Conservation (phyloP, 2,888 invertebrate species). For the Ligdia adustata region DNA sequence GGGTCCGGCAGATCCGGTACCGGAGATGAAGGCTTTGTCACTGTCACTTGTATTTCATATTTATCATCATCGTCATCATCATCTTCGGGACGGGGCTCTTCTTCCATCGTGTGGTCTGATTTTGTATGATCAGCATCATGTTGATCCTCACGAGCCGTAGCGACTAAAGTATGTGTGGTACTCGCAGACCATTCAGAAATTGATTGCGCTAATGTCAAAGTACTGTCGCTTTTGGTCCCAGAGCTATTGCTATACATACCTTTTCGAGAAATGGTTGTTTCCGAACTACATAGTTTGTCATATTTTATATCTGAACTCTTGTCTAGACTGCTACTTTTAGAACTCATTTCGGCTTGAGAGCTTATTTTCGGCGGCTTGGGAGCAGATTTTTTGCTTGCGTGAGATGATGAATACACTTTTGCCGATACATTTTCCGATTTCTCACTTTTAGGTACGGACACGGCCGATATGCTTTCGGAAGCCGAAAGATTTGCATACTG, state of each 20-base stretch:
- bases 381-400: conserved; percentile 79
- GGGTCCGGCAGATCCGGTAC: conserved; percentile 44
- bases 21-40: conserved; percentile 50
- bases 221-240: conserved; percentile 92
- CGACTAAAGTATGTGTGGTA: conserved; percentile 89
- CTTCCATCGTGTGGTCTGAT: conserved; percentile 75
- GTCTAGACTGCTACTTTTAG: conserved; percentile 85
- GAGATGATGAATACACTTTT: conserved; percentile 85
- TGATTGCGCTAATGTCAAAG: conserved; percentile 89
- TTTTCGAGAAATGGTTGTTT: conserved; percentile 79
- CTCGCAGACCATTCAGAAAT: conserved; percentile 94
- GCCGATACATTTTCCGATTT: conserved; percentile 82
- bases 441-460: conserved; percentile 85
- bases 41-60: conserved; percentile 47
- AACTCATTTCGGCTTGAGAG: conserved; percentile 78
- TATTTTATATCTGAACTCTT: conserved; percentile 83
- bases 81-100: conserved; percentile 51
- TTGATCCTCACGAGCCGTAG: conserved; percentile 82
- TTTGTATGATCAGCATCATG: conserved; percentile 70
- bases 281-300: conserved; percentile 85
- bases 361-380: conserved; percentile 69
- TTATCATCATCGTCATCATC: conserved; percentile 41
- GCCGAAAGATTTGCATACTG: conserved; percentile 91
- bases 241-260: conserved; percentile 84
- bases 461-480: conserved; percentile 85